A percentile compares a stretch with the other conserved stretches of the same genome.
Conservation (phyloP, 2,797 vertebrate genomes). For the Adrianichthys oophorus region DNA sequence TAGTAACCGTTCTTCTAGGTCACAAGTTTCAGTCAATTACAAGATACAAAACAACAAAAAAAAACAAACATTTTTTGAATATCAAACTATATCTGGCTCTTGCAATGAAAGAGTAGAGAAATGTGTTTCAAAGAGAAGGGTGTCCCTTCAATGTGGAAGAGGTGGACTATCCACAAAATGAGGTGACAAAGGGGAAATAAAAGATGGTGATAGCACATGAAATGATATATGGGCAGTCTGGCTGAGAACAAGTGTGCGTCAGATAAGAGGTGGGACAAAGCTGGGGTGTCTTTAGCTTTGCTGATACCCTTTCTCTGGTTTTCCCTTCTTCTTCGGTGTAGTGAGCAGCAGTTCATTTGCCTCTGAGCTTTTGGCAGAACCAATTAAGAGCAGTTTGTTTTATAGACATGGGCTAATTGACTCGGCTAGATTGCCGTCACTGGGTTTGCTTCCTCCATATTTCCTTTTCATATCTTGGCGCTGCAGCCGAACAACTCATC, state of each 20-base stretch:
- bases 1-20: too few species aligned
- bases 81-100: too few species aligned
- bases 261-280: slow-evolving; percentile 42
- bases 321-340: slow-evolving; percentile 11
- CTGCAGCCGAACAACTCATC: slow-evolving; percentile 63
- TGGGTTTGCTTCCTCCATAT: slow-evolving; percentile 41
- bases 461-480: slow-evolving; percentile 69
- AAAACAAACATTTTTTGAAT: too few species aligned
- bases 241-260: slow-evolving; percentile 21
- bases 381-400: slow-evolving; percentile 77
- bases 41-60: too few species aligned
- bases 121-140: too few species aligned
- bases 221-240: slow-evolving; percentile 12
- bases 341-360: slow-evolving; percentile 54
- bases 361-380: slow-evolving; percentile 56
- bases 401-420: slow-evolving; percentile 75
- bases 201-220: slow-evolving; percentile 8
- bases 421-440: slow-evolving; percentile 68
- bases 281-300: slow-evolving; percentile 31
- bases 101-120: too few species aligned
- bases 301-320: slow-evolving; percentile 22
- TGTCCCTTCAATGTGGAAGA: not conserved
- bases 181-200: slow-evolving; percentile 6
- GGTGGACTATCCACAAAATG: slow-evolving; percentile 10
- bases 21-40: too few species aligned